Conservation (phyloP, 1,140 invertebrate species). For the Zaprionus kolodkinae region DNA sequence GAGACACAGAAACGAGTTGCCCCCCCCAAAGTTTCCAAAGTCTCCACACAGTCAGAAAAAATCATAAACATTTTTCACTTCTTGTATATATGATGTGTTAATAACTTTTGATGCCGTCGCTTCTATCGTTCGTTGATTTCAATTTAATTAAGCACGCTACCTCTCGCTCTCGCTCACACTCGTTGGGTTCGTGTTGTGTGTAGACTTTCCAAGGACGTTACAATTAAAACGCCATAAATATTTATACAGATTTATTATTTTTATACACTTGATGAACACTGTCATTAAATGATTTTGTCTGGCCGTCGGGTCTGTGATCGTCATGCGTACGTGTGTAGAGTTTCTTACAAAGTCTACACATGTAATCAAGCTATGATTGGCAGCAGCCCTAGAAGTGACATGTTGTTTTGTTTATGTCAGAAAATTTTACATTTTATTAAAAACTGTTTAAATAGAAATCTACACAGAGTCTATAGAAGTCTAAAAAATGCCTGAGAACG, state of each 20-base stretch:
- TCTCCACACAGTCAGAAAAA: conserved; percentile 46
- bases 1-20: conserved; percentile 57
- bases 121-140: conserved; percentile 69
- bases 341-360: not conserved
- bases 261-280: conserved; percentile 17
- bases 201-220: conserved; percentile 28
- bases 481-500: not conserved
- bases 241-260: conserved; percentile 1
- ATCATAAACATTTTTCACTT: conserved; percentile 56
- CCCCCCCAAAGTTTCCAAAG: not conserved
- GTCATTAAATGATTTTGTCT: conserved; percentile 6
- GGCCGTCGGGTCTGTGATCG: not conserved
- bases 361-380: not conserved
- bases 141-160: conserved; percentile 69
- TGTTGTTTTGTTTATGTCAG: not conserved
- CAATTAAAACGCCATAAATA: conserved; percentile 14
- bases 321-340: not conserved
- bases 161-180: not conserved
- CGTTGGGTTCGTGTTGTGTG: conserved; percentile 1
- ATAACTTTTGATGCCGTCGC: conserved; percentile 66
- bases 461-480: not conserved
- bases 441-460: not conserved
- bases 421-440: not conserved
- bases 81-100: conserved; percentile 62
- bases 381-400: not conserved